phyloP scores from a whole-genome alignment of 2,797 vertebrate genomes.

The Apogon hyalosoma region DNA sequence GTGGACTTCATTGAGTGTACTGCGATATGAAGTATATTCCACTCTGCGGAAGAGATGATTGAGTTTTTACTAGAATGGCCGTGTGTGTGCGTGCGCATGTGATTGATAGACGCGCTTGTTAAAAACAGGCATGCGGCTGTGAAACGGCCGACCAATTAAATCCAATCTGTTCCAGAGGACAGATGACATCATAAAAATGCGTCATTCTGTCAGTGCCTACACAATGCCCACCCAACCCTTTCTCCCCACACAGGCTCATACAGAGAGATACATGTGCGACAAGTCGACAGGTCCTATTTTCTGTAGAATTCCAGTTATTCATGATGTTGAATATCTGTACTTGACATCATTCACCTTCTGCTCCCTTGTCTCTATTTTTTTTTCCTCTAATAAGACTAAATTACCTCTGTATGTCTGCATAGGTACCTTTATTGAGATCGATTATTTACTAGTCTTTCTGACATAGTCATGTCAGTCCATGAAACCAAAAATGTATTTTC shows the following conservation, averaged over 20 bases:
- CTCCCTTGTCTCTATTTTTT: neutral
- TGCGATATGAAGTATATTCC: slow-evolving; percentile 35
- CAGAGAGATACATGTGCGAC: neutral
- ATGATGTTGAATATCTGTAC: slow-evolving; percentile 21
- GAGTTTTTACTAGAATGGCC: slow-evolving; percentile 42
- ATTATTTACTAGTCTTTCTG: no score
- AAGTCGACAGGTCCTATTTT: neutral
- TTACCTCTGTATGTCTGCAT: neutral
- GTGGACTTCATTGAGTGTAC: slow-evolving; percentile 32
- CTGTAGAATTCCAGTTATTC: slow-evolving; percentile 12
- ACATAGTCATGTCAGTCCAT: no score
- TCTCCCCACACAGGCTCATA: slow-evolving; percentile 1
- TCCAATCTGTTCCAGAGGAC: slow-evolving; percentile 74
- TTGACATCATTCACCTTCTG: slow-evolving; percentile 23
- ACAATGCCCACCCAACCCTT: neutral
- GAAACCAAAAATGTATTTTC: no score
- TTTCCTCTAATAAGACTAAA: neutral
- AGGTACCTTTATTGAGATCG: neutral
- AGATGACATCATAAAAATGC: slow-evolving; percentile 72
- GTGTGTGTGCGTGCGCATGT: slow-evolving; percentile 1
- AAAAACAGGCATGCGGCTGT: slow-evolving; percentile 61
- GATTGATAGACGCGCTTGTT: slow-evolving; percentile 65
- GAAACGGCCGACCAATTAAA: slow-evolving; percentile 74
- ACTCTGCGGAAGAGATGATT: slow-evolving; percentile 49
- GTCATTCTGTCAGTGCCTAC: slow-evolving; percentile 32